These are phyloP conservation scores for Eriocheir sinensis DNA, from an alignment of 1,140 invertebrate genomes.

Conservation along the genomic window DNA sequence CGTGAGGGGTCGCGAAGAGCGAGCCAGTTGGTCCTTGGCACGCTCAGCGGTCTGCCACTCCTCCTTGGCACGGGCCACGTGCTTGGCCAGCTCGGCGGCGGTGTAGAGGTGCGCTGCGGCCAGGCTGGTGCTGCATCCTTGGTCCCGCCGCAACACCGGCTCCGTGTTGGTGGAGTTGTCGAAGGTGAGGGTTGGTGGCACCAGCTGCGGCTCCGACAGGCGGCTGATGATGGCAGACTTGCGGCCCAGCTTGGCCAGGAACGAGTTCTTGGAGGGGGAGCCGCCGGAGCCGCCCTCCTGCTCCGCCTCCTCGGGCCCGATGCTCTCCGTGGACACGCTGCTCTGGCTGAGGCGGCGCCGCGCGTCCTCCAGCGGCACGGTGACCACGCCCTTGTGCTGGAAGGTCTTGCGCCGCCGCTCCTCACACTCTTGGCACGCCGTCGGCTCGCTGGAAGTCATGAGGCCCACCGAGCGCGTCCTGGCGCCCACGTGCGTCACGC, in stretches of 20 bases:
- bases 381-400: slow-evolving; percentile 64
- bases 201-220: slow-evolving; percentile 78
- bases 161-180: slow-evolving; percentile 81
- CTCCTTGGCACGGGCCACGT: slow-evolving; percentile 70
- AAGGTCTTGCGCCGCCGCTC: slow-evolving; percentile 61
- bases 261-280: slow-evolving; percentile 60
- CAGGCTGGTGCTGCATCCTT: slow-evolving; percentile 81
- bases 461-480: slow-evolving; percentile 81
- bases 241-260: slow-evolving; percentile 74
- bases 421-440: slow-evolving; percentile 66
- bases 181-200: slow-evolving; percentile 78
- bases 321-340: slow-evolving; percentile 69
- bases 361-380: slow-evolving; percentile 29
- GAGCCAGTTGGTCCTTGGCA: slow-evolving; percentile 18
- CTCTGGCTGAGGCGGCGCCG: slow-evolving; percentile 60
- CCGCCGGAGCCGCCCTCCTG: slow-evolving; percentile 60
- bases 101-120: slow-evolving; percentile 73
- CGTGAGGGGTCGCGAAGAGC: slow-evolving; percentile 49
- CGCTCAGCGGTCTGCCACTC: slow-evolving; percentile 59
- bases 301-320: slow-evolving; percentile 63
- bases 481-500: slow-evolving; percentile 84
- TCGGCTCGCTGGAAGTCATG: slow-evolving; percentile 73
- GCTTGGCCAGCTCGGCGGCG: slow-evolving; percentile 69
- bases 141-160: slow-evolving; percentile 75
- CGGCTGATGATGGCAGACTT: slow-evolving; percentile 80